Conservation (phyloP, 1,140 invertebrate species). For the Rhopalosiphum maidis region DNA sequence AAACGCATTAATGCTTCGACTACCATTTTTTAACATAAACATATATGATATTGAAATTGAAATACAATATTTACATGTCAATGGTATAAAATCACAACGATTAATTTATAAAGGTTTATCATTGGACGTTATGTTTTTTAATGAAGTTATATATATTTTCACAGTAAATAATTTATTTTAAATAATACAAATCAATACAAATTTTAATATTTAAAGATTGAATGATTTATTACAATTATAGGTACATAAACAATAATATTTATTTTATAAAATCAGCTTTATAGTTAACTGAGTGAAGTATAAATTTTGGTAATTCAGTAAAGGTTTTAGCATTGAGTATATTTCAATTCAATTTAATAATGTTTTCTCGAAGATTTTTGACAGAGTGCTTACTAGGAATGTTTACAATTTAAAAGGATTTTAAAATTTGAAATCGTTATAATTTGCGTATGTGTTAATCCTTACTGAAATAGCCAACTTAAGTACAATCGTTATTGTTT, state of each 20-base stretch:
- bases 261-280: not conserved
- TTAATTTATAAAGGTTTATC: not conserved
- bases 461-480: not conserved
- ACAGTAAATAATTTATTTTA: not conserved
- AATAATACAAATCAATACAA: not conserved
- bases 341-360: not conserved
- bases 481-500: not conserved
- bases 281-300: not conserved
- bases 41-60: not conserved
- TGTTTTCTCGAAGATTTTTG: not conserved
- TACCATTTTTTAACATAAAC: slow-evolving; percentile 10
- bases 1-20: not conserved
- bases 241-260: not conserved
- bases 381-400: not conserved
- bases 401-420: not conserved
- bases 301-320: not conserved
- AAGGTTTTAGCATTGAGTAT: not conserved
- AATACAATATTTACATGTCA: not conserved
- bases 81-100: not conserved
- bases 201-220: not conserved
- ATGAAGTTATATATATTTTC: not conserved
- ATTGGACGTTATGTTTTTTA: not conserved
- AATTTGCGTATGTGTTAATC: not conserved
- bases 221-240: not conserved
- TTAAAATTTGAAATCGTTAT: not conserved